Conservation (phyloP, 1,140 invertebrate genomes). For the Drosophila ohnishii region DNA sequence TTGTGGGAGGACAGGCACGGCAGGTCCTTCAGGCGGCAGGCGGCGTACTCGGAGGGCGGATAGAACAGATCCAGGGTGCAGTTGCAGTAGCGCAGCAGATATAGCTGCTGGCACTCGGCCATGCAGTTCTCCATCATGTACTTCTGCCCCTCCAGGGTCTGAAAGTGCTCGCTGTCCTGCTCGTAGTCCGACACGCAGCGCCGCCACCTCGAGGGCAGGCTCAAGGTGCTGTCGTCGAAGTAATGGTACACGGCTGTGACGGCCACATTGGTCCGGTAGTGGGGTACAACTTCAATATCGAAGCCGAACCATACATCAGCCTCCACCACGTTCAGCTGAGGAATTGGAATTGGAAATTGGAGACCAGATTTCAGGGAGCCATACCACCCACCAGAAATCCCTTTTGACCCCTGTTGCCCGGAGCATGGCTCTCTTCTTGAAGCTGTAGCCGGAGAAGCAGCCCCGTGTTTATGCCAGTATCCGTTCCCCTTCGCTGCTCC, state of each 20-base stretch:
- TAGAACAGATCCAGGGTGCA: slow-evolving; percentile 75
- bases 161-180: slow-evolving; percentile 49
- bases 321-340: slow-evolving; percentile 55
- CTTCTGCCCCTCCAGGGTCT: slow-evolving; percentile 45
- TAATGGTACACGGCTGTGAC: slow-evolving; percentile 59
- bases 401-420: slow-evolving; percentile 39
- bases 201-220: slow-evolving; percentile 33
- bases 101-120: slow-evolving; percentile 65
- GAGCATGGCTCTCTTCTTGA: slow-evolving; percentile 44
- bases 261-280: slow-evolving; percentile 50
- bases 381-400: slow-evolving; percentile 62
- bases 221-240: slow-evolving; percentile 51
- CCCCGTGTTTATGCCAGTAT: slow-evolving; percentile 32
- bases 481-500: slow-evolving; percentile 34
- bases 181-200: slow-evolving; percentile 61
- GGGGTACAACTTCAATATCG: slow-evolving; percentile 41
- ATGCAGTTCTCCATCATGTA: slow-evolving; percentile 77
- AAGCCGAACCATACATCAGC: slow-evolving; percentile 50
- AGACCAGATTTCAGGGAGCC: too few relatives aligned
- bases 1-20: slow-evolving; percentile 67
- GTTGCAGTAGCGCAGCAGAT: slow-evolving; percentile 67
- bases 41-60: slow-evolving; percentile 55
- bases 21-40: slow-evolving; percentile 60
- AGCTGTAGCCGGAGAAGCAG: slow-evolving; percentile 35
- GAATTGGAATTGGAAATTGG: background rate